Percentiles rank a stretch among this genome's conserved stretches.
Conservation (phyloP, 1,140 invertebrate genomes). For the Panagrolaimus sp. region DNA sequence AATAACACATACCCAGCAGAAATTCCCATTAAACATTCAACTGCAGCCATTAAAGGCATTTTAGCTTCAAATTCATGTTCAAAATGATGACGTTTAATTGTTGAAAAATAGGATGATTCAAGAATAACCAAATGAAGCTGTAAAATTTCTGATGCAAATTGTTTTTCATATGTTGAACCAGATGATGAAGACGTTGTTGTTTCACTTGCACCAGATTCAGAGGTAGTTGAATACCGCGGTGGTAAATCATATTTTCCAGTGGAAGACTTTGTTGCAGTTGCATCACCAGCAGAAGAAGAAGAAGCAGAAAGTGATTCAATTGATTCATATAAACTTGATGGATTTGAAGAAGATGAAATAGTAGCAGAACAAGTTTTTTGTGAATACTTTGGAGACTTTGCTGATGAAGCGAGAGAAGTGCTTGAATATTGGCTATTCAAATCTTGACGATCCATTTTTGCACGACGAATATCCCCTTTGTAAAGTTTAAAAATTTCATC, state of each 20-base stretch:
- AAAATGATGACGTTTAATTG: constrained; percentile 7
- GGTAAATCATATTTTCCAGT: neutral
- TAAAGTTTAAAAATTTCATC: constrained; percentile 24
- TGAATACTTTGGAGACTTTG: too few species aligned
- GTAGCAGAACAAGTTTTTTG: too few species aligned
- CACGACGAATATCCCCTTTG: constrained; percentile 8
- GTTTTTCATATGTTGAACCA: too few species aligned
- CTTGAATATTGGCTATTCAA: neutral
- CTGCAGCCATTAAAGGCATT: neutral
- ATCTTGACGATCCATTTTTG: neutral
- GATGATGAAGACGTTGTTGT: neutral
- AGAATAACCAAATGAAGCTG: neutral
- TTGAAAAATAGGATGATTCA: neutral
- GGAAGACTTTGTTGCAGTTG: too few species aligned
- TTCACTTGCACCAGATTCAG: too few species aligned
- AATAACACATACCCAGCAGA: neutral
- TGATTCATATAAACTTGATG: too few species aligned
- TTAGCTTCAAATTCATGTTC: neutral
- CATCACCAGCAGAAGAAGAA: too few species aligned
- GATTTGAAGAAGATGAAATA: too few species aligned
- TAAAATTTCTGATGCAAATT: neutral
- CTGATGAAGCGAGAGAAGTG: too few species aligned
- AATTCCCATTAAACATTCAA: neutral
- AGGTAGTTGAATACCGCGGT: neutral
- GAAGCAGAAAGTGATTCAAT: too few species aligned